phyloP scores from a whole-genome alignment of 1,140 invertebrate species.

The Drosophila busckii region DNA sequence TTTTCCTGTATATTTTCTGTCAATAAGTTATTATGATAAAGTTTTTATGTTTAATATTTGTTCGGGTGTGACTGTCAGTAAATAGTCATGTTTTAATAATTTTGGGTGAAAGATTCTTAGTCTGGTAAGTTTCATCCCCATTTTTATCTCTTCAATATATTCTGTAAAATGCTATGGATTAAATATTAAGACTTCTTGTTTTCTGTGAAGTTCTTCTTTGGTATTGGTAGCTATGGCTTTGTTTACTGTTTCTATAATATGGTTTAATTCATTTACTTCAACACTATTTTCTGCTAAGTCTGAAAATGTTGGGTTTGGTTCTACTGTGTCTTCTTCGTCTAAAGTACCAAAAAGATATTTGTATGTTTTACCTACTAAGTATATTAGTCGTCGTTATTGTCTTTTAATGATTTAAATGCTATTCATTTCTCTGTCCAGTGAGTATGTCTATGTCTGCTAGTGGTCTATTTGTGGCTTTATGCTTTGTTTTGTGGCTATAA shows the following conservation, averaged over 20 bases:
- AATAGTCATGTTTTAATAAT: not conserved
- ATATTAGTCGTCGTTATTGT: not conserved
- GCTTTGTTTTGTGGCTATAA: constrained; percentile 13
- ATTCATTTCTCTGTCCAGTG: constrained; percentile 1
- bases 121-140: not conserved
- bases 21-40: no score
- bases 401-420: not conserved
- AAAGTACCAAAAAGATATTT: not conserved
- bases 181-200: not conserved
- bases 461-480: not conserved
- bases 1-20: no score
- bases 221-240: no score
- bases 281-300: not conserved
- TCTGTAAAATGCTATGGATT: constrained; percentile 6
- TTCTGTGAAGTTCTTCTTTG: no score
- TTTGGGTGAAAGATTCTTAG: constrained; percentile 1
- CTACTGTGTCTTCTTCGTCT: not conserved
- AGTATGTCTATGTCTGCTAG: constrained; percentile 7
- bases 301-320: not conserved
- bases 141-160: constrained; percentile 1
- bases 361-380: not conserved
- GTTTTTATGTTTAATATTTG: no score
- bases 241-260: not conserved
- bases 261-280: not conserved
- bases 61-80: no score